These are phyloP conservation scores for Microvelia longipes DNA, from an alignment of 1,140 invertebrate genomes.

Conservation along the genomic window DNA sequence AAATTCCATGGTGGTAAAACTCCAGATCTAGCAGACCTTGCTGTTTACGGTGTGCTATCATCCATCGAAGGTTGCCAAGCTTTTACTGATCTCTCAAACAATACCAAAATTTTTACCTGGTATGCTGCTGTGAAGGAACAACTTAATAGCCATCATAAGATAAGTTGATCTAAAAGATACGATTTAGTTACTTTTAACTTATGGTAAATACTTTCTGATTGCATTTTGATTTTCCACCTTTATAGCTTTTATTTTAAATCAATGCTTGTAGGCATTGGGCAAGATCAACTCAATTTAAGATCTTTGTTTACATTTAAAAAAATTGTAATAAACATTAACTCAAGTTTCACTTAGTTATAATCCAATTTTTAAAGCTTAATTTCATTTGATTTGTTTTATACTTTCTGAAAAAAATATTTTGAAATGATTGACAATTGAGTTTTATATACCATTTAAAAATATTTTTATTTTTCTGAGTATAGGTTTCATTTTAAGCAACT, in stretches of 20 bases:
- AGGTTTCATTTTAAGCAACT: no score
- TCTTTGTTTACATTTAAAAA: no score
- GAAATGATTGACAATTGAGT: no score
- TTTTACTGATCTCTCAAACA: slow-evolving; percentile 63
- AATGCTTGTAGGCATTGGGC: no score
- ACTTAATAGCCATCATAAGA: neutral
- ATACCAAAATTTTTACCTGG: slow-evolving; percentile 52
- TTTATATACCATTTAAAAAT: no score
- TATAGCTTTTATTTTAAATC: neutral
- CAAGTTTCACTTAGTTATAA: no score
- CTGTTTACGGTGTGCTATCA: slow-evolving; percentile 81
- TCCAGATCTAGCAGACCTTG: slow-evolving; percentile 85
- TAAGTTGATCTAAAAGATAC: neutral
- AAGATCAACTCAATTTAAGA: no score
- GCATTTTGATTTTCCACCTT: neutral
- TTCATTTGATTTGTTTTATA: no score
- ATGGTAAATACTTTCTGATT: neutral
- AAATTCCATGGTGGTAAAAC: slow-evolving; percentile 66
- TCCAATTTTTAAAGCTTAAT: no score
- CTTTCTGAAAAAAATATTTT: no score
- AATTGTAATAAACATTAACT: no score
- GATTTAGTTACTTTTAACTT: neutral
- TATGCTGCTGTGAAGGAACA: slow-evolving; percentile 23
- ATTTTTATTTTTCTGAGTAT: no score
- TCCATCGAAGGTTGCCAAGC: slow-evolving; percentile 91